Percentiles rank a stretch among this genome's conserved stretches.
Evolutionary conservation across 1,140 invertebrate species (phyloP).

Genomic region (Drosophila orosa): DNA sequence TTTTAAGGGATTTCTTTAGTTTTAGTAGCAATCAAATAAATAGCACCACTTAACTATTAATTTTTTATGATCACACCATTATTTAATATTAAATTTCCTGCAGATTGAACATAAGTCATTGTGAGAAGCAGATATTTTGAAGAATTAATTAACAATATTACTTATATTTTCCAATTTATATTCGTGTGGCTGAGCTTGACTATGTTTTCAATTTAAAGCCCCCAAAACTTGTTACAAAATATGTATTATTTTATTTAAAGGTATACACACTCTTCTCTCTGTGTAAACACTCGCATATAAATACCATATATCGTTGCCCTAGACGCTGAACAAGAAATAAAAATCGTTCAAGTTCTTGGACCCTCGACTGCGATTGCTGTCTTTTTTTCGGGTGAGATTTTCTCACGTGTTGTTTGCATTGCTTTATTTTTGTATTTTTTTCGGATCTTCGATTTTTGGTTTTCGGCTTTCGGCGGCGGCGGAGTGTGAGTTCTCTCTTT

Average conservation of each 20-base stretch:
- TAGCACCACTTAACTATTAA: no score
- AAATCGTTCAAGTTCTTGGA: slow-evolving; percentile 82
- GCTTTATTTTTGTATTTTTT: slow-evolving; percentile 70
- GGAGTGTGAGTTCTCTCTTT: slow-evolving; percentile 34
- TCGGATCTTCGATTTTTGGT: slow-evolving; percentile 61
- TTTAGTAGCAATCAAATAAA: no score
- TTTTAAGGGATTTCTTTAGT: neutral
- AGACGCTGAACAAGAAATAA: slow-evolving; percentile 80
- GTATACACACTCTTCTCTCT: neutral
- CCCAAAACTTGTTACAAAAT: no score
- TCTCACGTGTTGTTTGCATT: slow-evolving; percentile 83
- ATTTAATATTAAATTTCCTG: no score
- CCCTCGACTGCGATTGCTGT: slow-evolving; percentile 32
- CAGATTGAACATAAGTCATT: no score
- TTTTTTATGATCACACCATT: no score
- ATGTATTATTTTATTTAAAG: no score
- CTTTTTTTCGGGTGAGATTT: slow-evolving; percentile 72
- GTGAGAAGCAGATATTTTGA: no score
- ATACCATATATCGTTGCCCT: slow-evolving; percentile 59
- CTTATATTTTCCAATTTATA: no score
- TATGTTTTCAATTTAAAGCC: no score
- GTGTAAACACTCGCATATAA: slow-evolving; percentile 27
- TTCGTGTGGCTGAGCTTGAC: no score
- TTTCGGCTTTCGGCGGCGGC: slow-evolving; percentile 29
- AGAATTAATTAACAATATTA: no score